phyloP scores from a whole-genome alignment of 1,140 invertebrate species.

The Whitmania pigra region DNA sequence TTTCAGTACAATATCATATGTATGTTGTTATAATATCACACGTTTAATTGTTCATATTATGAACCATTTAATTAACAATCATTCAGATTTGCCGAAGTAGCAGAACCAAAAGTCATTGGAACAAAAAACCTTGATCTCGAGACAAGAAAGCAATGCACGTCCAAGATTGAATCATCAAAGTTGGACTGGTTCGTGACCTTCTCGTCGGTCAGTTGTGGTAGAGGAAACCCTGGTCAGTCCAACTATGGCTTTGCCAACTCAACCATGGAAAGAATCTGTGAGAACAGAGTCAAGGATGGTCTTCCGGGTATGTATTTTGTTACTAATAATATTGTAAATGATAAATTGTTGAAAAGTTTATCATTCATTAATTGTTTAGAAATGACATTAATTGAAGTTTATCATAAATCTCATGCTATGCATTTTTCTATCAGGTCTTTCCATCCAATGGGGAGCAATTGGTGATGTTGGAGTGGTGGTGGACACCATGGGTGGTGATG shows the following conservation, averaged over 20 bases:
- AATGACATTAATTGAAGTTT: background rate
- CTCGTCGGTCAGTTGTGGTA: constrained; percentile 82
- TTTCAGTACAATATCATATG: too few relatives aligned
- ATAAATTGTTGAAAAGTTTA: too few relatives aligned
- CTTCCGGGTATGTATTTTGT: constrained; percentile 48
- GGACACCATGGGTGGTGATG: constrained; percentile 73
- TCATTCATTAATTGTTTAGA: too few relatives aligned
- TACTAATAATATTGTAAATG: background rate
- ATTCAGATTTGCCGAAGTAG: constrained; percentile 58
- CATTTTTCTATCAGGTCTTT: constrained; percentile 46
- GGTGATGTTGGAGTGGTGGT: constrained; percentile 85
- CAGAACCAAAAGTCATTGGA: constrained; percentile 50
- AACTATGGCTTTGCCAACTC: constrained; percentile 94
- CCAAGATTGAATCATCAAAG: constrained; percentile 40
- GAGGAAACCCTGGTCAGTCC: constrained; percentile 82
- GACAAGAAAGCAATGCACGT: constrained; percentile 56
- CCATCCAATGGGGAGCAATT: constrained; percentile 94
- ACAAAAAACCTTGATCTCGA: constrained; percentile 63
- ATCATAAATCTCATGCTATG: background rate
- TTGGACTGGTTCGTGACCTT: constrained; percentile 79
- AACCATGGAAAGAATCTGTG: constrained; percentile 83
- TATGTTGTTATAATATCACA: too few relatives aligned
- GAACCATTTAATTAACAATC: background rate
- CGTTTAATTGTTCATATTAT: background rate
- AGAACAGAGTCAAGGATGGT: constrained; percentile 62